phyloP scores from a whole-genome alignment of 2,113 vertebrate genomes.

The Ammospiza nelsoni region DNA sequence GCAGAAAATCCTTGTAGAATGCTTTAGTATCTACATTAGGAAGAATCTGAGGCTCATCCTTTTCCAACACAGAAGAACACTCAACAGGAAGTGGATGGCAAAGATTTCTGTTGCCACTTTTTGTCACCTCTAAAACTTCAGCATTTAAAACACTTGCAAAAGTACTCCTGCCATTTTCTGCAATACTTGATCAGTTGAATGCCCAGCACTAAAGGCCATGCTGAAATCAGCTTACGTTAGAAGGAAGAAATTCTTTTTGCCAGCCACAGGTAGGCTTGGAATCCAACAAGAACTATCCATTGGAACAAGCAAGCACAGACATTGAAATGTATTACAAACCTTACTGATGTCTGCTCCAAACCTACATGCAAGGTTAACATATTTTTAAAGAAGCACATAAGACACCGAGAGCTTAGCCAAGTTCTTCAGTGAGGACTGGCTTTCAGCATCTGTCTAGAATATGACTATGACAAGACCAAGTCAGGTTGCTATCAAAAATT shows the following conservation, averaged over 20 bases:
- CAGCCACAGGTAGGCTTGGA: not conserved
- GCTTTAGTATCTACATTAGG: not conserved
- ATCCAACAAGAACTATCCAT: not conserved
- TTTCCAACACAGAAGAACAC: not conserved
- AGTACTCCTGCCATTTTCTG: not conserved
- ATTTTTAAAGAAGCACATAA: slow-evolving; percentile 21
- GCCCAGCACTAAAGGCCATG: not conserved
- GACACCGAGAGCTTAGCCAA: slow-evolving; percentile 17
- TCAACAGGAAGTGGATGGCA: not conserved
- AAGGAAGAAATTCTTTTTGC: not conserved
- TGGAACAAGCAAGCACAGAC: not conserved
- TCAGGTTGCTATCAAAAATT: not conserved
- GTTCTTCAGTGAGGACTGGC: not conserved
- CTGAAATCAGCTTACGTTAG: not conserved
- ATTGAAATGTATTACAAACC: not conserved
- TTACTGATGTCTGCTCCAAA: not conserved
- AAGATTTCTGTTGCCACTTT: not conserved
- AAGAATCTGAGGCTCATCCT: not conserved
- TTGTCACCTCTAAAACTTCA: not conserved
- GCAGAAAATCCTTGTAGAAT: not conserved
- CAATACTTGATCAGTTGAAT: not conserved
- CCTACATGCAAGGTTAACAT: not conserved
- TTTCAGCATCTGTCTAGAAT: slow-evolving; percentile 41
- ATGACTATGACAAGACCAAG: not conserved
- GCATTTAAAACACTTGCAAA: not conserved